phyloP scores from a whole-genome alignment of 2,797 vertebrate species.

The Ispidina lecontei region DNA sequence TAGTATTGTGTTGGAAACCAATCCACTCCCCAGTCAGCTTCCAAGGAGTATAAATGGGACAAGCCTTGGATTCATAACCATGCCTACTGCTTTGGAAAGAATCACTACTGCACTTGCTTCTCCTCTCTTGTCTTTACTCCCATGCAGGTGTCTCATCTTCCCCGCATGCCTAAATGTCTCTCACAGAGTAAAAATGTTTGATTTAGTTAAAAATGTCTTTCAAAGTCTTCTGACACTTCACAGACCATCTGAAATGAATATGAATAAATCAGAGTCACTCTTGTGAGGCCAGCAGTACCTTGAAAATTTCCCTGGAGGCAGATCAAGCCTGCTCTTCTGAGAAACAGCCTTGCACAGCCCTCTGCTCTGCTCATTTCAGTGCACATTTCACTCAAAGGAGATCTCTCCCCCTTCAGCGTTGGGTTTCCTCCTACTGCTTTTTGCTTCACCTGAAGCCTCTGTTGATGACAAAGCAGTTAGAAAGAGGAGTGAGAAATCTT shows the following conservation, averaged over 20 bases:
- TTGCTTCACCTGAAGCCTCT: not conserved
- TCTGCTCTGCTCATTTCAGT: not conserved
- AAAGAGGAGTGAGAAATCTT: not conserved
- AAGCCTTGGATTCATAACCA: not conserved
- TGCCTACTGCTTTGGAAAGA: not conserved
- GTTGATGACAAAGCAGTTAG: not conserved
- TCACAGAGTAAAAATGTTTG: not conserved
- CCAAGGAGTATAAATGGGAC: not conserved
- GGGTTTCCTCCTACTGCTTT: not conserved
- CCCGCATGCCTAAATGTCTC: not conserved
- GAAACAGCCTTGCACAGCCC: not conserved
- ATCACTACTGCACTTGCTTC: not conserved
- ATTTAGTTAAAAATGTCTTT: slow-evolving; percentile 14
- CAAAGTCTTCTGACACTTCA: not conserved
- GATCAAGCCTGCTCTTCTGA: not conserved
- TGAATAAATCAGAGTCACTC: slow-evolving; percentile 9
- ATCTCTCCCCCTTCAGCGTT: not conserved
- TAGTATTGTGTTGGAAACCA: not conserved
- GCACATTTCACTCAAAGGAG: not conserved
- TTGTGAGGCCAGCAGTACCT: not conserved
- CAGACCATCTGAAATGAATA: not conserved
- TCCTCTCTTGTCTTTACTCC: not conserved
- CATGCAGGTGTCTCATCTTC: not conserved
- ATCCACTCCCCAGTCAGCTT: not conserved
- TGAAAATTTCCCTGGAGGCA: slow-evolving; percentile 17